Percentiles rank a stretch among this genome's conserved stretches.
These are phyloP conservation scores for Gallinago stenura DNA, from an alignment of 2,797 vertebrate species.

Conservation along the genomic window DNA sequence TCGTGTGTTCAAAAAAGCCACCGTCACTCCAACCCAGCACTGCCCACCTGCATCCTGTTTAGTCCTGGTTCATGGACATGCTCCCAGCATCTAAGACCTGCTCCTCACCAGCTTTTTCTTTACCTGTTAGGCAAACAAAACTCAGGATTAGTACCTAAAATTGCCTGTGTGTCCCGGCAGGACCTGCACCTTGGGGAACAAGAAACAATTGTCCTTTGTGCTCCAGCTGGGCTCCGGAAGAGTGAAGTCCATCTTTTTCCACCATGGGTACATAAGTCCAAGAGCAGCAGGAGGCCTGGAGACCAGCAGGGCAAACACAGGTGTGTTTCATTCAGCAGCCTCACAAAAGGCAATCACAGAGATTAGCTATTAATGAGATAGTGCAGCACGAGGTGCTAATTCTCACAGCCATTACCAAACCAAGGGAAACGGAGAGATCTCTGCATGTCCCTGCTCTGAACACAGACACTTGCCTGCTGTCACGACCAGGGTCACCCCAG, in stretches of 20 bases:
- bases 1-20: fast-evolving
- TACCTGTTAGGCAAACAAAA: fast-evolving
- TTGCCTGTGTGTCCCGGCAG: fast-evolving
- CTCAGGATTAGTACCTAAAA: fast-evolving
- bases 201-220: background rate
- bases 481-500: background rate
- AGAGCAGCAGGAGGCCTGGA: background rate
- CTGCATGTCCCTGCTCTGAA: fast-evolving
- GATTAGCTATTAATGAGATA: background rate
- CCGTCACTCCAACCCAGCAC: background rate
- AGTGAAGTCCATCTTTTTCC: constrained; percentile 23
- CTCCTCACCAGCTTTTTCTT: background rate
- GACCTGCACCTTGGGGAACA: background rate
- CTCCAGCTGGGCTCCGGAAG: background rate
- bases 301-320: constrained; percentile 14
- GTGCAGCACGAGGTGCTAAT: background rate
- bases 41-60: fast-evolving
- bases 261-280: fast-evolving
- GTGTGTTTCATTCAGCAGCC: background rate
- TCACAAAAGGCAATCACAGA: background rate
- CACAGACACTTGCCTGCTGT: fast-evolving
- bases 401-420: background rate
- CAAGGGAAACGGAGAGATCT: fast-evolving
- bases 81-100: background rate
- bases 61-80: fast-evolving